A percentile compares a stretch with the other conserved stretches of the same genome.
These are phyloP conservation scores for Conus betulinus DNA, from an alignment of 1,140 invertebrate species.

Conservation along the genomic window DNA sequence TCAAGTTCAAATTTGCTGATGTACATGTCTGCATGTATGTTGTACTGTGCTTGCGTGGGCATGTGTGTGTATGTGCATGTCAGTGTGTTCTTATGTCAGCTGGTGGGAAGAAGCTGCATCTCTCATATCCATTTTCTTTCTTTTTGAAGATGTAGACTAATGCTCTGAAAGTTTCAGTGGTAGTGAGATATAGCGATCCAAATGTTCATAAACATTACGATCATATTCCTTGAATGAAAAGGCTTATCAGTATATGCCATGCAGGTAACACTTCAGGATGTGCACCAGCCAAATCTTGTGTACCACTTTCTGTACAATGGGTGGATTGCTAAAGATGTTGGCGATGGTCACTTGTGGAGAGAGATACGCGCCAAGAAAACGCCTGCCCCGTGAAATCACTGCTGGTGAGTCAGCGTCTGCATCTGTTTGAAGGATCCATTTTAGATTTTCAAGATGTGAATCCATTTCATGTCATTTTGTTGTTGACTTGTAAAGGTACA, in stretches of 20 bases:
- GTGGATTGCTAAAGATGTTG: constrained; percentile 72
- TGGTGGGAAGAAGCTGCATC: too few relatives aligned
- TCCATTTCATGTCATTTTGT: too few relatives aligned
- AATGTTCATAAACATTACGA: background rate
- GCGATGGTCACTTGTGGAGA: constrained; percentile 67
- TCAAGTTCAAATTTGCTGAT: too few relatives aligned
- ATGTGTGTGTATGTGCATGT: constrained; percentile 4
- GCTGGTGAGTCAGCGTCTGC: constrained; percentile 41
- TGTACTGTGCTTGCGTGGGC: background rate
- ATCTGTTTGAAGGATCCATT: too few relatives aligned
- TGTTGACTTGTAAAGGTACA: too few relatives aligned
- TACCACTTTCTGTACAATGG: constrained; percentile 72
- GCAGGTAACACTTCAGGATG: constrained; percentile 67
- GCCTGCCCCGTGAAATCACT: constrained; percentile 48
- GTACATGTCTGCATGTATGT: background rate
- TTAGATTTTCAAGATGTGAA: too few relatives aligned
- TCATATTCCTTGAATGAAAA: too few relatives aligned
- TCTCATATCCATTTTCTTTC: background rate
- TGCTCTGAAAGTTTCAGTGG: background rate
- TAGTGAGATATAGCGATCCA: background rate
- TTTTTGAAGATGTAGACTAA: background rate
- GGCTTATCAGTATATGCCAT: background rate
- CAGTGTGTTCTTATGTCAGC: background rate
- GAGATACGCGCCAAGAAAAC: constrained; percentile 64
- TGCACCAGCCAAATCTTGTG: constrained; percentile 60